phyloP scores from a whole-genome alignment of 2,113 vertebrate genomes.

The Protobothrops mucrosquamatus region DNA sequence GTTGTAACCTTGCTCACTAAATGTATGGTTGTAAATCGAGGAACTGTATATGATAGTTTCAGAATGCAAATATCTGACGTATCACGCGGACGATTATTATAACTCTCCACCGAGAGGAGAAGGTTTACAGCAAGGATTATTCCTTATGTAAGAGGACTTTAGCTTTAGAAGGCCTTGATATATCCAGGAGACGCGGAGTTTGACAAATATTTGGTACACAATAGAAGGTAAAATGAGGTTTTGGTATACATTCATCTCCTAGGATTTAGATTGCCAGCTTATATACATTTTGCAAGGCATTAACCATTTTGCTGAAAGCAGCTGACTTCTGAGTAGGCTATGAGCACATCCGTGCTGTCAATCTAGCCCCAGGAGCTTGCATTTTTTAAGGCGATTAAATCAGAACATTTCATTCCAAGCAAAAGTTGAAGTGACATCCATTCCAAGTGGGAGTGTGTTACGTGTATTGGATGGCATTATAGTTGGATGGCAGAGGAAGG shows the following conservation, averaged over 20 bases:
- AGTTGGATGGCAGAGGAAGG: neutral
- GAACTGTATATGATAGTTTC: too few relatives aligned
- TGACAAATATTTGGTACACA: neutral
- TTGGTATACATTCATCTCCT: neutral
- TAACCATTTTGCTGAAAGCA: neutral
- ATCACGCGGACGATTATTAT: neutral
- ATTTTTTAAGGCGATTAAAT: neutral
- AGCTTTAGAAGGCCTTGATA: neutral
- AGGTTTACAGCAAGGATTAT: conserved; percentile 21
- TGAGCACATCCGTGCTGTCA: neutral
- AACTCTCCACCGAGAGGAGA: conserved; percentile 19
- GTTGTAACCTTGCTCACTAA: too few relatives aligned
- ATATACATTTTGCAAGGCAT: neutral
- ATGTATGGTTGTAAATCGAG: too few relatives aligned
- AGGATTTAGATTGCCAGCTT: neutral
- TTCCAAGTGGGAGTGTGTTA: neutral
- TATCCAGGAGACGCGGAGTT: neutral
- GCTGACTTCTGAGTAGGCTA: neutral
- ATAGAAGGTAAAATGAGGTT: neutral
- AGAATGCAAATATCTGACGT: too few relatives aligned
- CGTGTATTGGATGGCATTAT: neutral
- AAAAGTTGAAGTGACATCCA: neutral
- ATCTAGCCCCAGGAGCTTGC: neutral
- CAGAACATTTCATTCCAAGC: neutral
- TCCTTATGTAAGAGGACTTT: neutral